Conservation (phyloP, 1,140 invertebrate genomes). For the Acyrthosiphon pisum region DNA sequence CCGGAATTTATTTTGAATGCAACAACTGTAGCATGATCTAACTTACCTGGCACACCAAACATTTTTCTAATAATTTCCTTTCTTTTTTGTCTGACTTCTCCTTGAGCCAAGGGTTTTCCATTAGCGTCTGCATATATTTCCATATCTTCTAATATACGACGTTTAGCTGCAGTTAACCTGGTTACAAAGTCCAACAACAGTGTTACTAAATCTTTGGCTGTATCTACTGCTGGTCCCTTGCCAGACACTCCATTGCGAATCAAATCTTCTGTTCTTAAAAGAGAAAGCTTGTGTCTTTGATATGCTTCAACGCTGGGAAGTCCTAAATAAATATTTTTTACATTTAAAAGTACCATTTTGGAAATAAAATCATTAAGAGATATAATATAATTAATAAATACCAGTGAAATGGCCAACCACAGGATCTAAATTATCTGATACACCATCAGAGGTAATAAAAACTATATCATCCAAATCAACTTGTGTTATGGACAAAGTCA, state of each 20-base stretch:
- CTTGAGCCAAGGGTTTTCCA: slow-evolving; percentile 67
- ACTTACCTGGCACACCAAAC: slow-evolving; percentile 84
- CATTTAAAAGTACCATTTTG: neutral
- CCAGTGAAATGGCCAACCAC: slow-evolving; percentile 91
- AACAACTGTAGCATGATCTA: slow-evolving; percentile 89
- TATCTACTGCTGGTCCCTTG: slow-evolving; percentile 65
- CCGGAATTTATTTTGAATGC: slow-evolving; percentile 67
- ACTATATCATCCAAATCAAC: slow-evolving; percentile 85
- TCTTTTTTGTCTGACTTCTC: slow-evolving; percentile 72
- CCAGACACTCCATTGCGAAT: slow-evolving; percentile 76
- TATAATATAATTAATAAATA: slow-evolving; percentile 46
- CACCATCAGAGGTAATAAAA: slow-evolving; percentile 89
- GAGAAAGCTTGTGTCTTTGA: slow-evolving; percentile 80
- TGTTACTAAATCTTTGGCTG: slow-evolving; percentile 74
- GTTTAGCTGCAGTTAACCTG: slow-evolving; percentile 77
- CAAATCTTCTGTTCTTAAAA: slow-evolving; percentile 83
- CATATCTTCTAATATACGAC: slow-evolving; percentile 79
- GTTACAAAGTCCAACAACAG: slow-evolving; percentile 80
- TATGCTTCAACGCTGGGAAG: slow-evolving; percentile 80
- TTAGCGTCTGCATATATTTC: slow-evolving; percentile 76
- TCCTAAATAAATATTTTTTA: slow-evolving; percentile 61
- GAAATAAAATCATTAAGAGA: neutral
- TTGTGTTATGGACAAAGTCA: slow-evolving; percentile 88
- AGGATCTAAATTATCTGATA: slow-evolving; percentile 93
- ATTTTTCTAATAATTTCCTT: slow-evolving; percentile 75